Evolutionary conservation across 2,797 vertebrate genomes (phyloP), one percentile per base, ranked within the genome.

Genomic region (Tokudaia tokunoshimensis): DNA sequence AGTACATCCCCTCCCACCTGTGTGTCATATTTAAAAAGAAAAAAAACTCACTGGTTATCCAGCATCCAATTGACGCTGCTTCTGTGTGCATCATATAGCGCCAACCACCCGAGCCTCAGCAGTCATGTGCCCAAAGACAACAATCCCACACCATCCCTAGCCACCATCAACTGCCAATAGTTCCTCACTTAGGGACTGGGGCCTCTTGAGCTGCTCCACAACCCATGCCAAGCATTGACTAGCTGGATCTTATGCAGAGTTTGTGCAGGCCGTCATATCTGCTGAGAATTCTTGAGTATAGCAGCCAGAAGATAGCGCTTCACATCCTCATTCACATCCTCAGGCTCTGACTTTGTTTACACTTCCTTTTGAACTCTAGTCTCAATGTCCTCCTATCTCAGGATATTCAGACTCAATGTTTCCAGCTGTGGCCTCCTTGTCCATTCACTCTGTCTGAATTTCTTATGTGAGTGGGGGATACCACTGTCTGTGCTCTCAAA

Each of bases 331-430:
- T 31, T 22, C n/a, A 22, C 41, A 34, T 34, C 61, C 82, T n/a
- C 61, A 6, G 9, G 29, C 41, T 65, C 61, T 13, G 44, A 47
- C 41, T 34, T 72, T 34, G 17, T 12, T 37, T 29, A 52, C 24
- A 87, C 85, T 76, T 67, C 41, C 44, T 67, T 67, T 86, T 90
- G 26, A 96, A 92, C 88, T 75, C 34, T 79, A 44, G 31, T 79
- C 70, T 61, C 61, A 72, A 80, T 34, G 47, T 55, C 74, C 74
- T 59, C 41, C 72, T 87, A n/a, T 89, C 80, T 86, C 75, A 57
- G 41, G n/a, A 90, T 80, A 37, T 41, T 65, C n/a, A 61, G 89
- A 72, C 41, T 92, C 84, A 72, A 6, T 20, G 47, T 92, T 87
- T 81, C 72, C 59, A 84, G 79, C 83, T 50, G 37, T 22, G 26